These are phyloP conservation scores for Hoplias malabaricus DNA, from an alignment of 2,113 vertebrate species.

Conservation along the genomic window DNA sequence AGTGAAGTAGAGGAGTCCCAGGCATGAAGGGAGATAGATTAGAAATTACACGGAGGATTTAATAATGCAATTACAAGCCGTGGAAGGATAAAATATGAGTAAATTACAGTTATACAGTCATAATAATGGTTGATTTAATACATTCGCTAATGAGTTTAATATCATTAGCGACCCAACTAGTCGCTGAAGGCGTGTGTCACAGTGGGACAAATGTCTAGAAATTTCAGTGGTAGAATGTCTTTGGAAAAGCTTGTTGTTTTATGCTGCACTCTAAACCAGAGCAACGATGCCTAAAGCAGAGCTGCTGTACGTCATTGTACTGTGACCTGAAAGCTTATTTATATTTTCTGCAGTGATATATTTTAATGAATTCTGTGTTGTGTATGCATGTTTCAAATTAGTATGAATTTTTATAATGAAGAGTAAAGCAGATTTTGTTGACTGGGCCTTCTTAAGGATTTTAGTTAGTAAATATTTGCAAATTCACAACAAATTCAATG, in stretches of 20 bases:
- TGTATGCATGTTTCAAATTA: too few relatives aligned
- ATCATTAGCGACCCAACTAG: background rate
- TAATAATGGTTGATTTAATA: slow-evolving; percentile 7
- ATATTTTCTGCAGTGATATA: background rate
- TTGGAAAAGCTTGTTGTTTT: background rate
- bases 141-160: background rate
- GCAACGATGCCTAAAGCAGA: background rate
- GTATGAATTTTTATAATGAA: too few relatives aligned
- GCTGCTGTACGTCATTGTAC: background rate
- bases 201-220: background rate
- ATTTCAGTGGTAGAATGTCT: background rate
- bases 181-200: background rate
- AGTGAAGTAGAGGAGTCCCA: background rate
- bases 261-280: background rate
- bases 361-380: background rate
- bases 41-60: slow-evolving; percentile 5
- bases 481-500: background rate
- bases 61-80: background rate
- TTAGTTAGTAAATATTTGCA: background rate
- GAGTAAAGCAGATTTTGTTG: background rate
- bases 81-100: background rate
- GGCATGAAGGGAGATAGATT: background rate
- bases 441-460: too few relatives aligned
- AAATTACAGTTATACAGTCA: background rate
- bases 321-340: background rate